A percentile compares a stretch with the other conserved stretches of the same genome.
These are phyloP conservation scores for Elgaria multicarinata DNA, from an alignment of 2,113 vertebrate species.

Conservation along the genomic window DNA sequence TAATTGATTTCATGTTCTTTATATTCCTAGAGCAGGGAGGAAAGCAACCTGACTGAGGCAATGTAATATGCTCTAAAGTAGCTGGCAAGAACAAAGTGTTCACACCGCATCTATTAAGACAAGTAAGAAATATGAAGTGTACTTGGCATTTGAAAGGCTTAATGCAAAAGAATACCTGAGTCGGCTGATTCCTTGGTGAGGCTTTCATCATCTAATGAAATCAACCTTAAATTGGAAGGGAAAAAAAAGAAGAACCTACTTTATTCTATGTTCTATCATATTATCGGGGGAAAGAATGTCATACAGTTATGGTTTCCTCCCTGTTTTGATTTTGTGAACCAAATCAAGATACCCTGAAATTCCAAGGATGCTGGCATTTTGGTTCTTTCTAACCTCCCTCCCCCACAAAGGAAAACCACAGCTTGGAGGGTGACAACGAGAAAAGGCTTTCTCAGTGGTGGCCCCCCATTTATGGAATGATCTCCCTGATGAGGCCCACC, in stretches of 20 bases:
- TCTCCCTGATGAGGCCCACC: too few species aligned
- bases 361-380: neutral
- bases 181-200: constrained; percentile 68
- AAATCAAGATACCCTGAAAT: neutral
- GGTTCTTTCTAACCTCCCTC: neutral
- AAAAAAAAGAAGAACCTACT: constrained; percentile 24
- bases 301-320: neutral
- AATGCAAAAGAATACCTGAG: constrained; percentile 78
- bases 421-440: too few species aligned
- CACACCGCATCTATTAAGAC: neutral
- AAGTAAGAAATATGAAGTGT: neutral
- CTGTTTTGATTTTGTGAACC: constrained; percentile 23
- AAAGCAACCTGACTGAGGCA: constrained; percentile 15
- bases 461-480: too few species aligned
- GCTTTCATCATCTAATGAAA: constrained; percentile 86
- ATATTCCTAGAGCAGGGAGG: neutral
- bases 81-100: neutral
- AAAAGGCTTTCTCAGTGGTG: too few species aligned
- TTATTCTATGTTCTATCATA: constrained; percentile 1
- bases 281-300: neutral
- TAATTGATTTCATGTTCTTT: neutral
- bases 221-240: constrained; percentile 81
- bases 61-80: neutral
- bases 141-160: neutral
- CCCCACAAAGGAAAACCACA: too few species aligned